phyloP scores from a whole-genome alignment of 2,797 vertebrate species.

The Cossypha polioptera region DNA sequence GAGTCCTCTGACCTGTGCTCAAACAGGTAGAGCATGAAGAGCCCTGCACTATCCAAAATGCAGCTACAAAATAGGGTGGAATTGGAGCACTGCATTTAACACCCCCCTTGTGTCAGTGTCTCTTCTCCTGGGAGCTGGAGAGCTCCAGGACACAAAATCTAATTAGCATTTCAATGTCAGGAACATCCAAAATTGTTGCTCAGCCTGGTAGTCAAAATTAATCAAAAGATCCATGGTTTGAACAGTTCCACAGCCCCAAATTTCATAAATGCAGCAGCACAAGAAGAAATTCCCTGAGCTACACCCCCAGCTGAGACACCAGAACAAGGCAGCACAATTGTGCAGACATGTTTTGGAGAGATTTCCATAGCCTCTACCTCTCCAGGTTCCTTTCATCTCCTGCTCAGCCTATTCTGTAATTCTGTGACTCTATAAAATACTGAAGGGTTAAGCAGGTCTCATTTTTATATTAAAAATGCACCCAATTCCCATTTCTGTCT shows the following conservation, averaged over 20 bases:
- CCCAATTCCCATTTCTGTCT: background rate
- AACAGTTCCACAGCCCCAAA: background rate
- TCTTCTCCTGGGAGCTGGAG: background rate
- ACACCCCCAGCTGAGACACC: background rate
- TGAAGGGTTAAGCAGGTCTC: background rate
- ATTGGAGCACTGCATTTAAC: background rate
- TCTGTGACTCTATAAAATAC: background rate
- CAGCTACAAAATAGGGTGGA: background rate
- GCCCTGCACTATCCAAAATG: background rate
- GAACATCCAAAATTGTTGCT: background rate
- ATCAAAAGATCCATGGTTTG: background rate
- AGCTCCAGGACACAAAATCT: background rate
- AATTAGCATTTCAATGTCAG: background rate
- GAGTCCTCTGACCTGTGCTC: background rate
- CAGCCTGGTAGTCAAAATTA: background rate
- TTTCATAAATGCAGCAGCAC: background rate
- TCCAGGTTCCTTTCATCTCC: background rate
- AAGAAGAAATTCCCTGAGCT: background rate
- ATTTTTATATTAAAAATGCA: background rate
- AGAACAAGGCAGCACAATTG: background rate
- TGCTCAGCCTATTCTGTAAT: background rate
- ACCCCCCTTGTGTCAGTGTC: rapidly evolving
- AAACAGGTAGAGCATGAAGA: background rate
- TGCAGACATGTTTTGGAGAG: background rate
- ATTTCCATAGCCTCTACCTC: background rate